Evolutionary conservation across 2,113 vertebrate genomes (phyloP).

Genomic region (Eptesicus fuscus): DNA sequence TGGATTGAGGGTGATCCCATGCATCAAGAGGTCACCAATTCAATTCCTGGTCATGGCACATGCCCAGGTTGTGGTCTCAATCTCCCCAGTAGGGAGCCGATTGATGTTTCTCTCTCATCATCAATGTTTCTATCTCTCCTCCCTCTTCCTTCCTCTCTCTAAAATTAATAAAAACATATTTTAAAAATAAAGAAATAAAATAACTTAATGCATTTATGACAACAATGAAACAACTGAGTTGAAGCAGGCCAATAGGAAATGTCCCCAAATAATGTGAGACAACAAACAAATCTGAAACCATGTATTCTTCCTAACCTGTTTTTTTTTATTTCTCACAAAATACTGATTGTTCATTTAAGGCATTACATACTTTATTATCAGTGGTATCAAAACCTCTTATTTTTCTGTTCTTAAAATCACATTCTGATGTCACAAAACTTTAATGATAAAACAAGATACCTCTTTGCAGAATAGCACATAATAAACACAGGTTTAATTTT

Average conservation of each 20-base stretch:
- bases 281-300: background rate
- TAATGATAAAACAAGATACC: conserved; percentile 18
- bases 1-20: too few relatives aligned
- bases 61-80: too few relatives aligned
- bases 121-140: too few relatives aligned
- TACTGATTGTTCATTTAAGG: background rate
- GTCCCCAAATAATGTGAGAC: background rate
- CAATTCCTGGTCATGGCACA: too few relatives aligned
- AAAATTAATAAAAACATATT: too few relatives aligned
- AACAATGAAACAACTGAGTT: background rate
- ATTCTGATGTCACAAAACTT: conserved; percentile 28
- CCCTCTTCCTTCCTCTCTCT: too few relatives aligned
- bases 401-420: conserved; percentile 40
- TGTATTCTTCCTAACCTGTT: background rate
- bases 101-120: too few relatives aligned
- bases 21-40: too few relatives aligned
- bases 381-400: background rate
- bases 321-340: conserved; percentile 18
- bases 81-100: too few relatives aligned
- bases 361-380: background rate
- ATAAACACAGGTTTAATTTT: conserved; percentile 11
- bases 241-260: background rate
- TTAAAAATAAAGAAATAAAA: too few relatives aligned
- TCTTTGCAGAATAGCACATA: background rate
- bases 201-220: background rate